Base-by-base conservation (phyloP, 2,888 invertebrate species). In the Meganola albula region DNA sequence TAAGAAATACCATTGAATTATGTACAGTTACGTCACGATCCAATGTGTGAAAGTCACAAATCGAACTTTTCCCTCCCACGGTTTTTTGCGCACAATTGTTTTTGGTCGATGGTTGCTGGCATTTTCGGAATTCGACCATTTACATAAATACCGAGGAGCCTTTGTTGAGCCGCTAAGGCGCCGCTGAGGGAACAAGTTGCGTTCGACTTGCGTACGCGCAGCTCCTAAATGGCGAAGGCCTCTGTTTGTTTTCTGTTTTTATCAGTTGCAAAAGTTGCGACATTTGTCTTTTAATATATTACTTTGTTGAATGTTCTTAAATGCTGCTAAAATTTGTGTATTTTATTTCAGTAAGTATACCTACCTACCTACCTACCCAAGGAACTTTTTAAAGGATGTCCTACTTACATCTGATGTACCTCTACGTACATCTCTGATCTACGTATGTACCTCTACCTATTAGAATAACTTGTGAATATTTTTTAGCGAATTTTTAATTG, bases 81-180 rank as follows among this genome's bases (percentile, higher is more conserved):
- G 64, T 72, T 79, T 78, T 79, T 73, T 34, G 37, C 52, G 58
- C 63, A 60, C 66, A 68, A 20, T 75, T 74, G 75, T 79, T 79
- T 83, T 82, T 78, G 72, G 63, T 48, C 51, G 59, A 56, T 60
- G 57, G 62, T 63, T 63, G 66, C 62, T 51, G 70, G 74, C 69
- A 79, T 78, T 79, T 80, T 82, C 71, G 79, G 80, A 77, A 82
- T 82, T 74, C 72, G 65, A 63, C 58, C 68, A 83, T 84, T 84
- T 84, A 80, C 84, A 83, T 84, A 84, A 82, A 83, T 82, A 59
- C 79, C 73, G 52, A 48, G 53, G 61, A 60, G 63, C 67, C 79
- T 80, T 80, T 80, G 79, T 80, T 67, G 69, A 76, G 77, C 77
- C 72, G 74, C 74, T 68, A 71, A 73, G 82, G 80, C 79, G 78